Evolutionary conservation across 2,888 invertebrate species (phyloP).

Genomic region (Andrena hattorfiana): DNA sequence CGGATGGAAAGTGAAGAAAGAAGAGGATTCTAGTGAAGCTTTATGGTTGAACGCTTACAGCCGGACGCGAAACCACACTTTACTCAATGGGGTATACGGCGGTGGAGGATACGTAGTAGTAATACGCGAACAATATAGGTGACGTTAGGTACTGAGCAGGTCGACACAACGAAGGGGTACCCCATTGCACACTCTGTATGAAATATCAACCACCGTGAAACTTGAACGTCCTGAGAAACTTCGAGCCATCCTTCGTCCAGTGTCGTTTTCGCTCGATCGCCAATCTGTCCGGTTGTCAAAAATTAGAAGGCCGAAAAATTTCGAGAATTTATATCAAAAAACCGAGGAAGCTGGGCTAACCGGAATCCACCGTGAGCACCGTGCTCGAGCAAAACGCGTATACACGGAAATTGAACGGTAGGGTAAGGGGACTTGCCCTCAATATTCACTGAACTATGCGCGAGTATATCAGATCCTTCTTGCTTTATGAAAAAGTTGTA

Average conservation of each 20-base stretch:
- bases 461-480: conserved; percentile 65
- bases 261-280: conserved; percentile 57
- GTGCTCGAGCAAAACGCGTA: background rate
- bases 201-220: conserved; percentile 85
- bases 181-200: conserved; percentile 83
- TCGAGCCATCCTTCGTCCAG: conserved; percentile 67
- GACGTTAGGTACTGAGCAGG: conserved; percentile 74
- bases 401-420: background rate
- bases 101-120: conserved; percentile 66
- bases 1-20: conserved; percentile 22
- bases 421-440: background rate
- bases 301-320: conserved; percentile 60
- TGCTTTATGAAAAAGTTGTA: conserved; percentile 74
- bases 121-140: conserved; percentile 80
- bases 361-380: conserved; percentile 14
- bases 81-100: conserved; percentile 75
- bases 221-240: conserved; percentile 85
- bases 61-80: conserved; percentile 84
- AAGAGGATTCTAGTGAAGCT: conserved; percentile 46
- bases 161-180: conserved; percentile 72
- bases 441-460: conserved; percentile 67
- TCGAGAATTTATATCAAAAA: conserved; percentile 63
- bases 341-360: conserved; percentile 39
- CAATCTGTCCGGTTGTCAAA: conserved; percentile 46
- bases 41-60: conserved; percentile 52